phyloP scores from a whole-genome alignment of 1,140 invertebrate genomes.

The Pseudachorutes palmiensis region DNA sequence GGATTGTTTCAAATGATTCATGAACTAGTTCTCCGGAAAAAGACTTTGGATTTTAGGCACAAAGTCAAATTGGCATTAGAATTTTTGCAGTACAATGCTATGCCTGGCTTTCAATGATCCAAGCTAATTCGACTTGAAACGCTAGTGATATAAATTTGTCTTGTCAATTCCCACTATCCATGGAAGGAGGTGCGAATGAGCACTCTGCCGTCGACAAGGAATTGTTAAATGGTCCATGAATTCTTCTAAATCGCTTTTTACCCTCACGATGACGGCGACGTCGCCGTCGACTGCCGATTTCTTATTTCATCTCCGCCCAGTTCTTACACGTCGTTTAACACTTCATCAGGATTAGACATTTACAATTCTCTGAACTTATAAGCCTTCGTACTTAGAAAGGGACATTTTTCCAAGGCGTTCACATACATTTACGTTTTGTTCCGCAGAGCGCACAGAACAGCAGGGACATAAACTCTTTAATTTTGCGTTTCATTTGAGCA shows the following conservation, averaged over 20 bases:
- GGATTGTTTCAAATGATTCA: not conserved
- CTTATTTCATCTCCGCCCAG: not conserved
- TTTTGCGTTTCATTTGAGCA: too few relatives aligned
- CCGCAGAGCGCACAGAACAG: too few relatives aligned
- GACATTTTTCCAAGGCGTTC: not conserved
- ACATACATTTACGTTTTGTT: not conserved
- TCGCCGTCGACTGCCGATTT: not conserved
- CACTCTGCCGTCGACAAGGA: not conserved
- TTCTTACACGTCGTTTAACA: not conserved
- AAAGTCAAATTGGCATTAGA: not conserved
- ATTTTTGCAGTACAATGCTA: not conserved
- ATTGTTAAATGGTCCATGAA: conserved; percentile 14
- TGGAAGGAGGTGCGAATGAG: not conserved
- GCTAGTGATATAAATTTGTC: not conserved
- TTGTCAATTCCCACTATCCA: conserved; percentile 6
- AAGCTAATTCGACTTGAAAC: not conserved
- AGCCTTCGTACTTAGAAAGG: not conserved
- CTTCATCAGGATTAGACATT: conserved; percentile 1
- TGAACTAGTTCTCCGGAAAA: not conserved
- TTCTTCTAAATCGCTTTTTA: conserved; percentile 7
- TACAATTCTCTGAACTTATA: not conserved
- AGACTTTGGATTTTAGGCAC: not conserved
- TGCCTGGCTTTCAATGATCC: conserved; percentile 1
- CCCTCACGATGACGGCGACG: not conserved
- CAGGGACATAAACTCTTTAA: too few relatives aligned